Evolutionary conservation across 1,140 invertebrate genomes (phyloP).

Genomic region (Linepithema humile): DNA sequence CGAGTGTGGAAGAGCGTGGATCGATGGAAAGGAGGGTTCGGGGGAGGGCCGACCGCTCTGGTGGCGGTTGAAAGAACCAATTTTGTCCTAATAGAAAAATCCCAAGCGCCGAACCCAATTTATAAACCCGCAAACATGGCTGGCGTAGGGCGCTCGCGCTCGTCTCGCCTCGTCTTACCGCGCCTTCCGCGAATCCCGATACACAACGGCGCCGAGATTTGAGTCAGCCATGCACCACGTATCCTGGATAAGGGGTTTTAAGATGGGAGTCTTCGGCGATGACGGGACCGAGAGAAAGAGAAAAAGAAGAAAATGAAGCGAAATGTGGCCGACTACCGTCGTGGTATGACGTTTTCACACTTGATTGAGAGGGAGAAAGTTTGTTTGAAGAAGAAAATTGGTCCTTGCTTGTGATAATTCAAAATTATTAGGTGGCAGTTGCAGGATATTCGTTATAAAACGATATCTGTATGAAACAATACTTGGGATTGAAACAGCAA

Average conservation of each 20-base stretch:
- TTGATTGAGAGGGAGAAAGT: conserved; percentile 14
- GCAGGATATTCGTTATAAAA: not conserved
- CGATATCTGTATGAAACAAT: not conserved
- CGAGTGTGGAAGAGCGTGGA: conserved; percentile 63
- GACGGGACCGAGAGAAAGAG: not conserved
- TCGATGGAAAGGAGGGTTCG: conserved; percentile 53
- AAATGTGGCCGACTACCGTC: conserved; percentile 4
- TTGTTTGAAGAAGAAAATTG: not conserved
- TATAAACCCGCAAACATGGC: conserved; percentile 85
- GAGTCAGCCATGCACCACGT: conserved; percentile 61
- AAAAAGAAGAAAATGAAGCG: conserved; percentile 24
- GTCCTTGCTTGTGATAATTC: not conserved
- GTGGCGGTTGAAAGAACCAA: conserved; percentile 85
- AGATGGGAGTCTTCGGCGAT: conserved; percentile 10
- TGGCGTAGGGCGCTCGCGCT: conserved; percentile 72
- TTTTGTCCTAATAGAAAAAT: conserved; percentile 85
- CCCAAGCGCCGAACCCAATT: conserved; percentile 84
- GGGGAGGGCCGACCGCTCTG: conserved; percentile 71
- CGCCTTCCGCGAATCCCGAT: conserved; percentile 68
- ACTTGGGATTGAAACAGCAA: not conserved
- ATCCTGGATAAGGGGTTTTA: conserved; percentile 68
- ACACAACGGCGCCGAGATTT: conserved; percentile 76
- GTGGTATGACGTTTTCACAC: conserved; percentile 36
- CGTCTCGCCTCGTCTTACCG: conserved; percentile 51
- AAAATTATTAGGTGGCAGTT: not conserved